A percentile compares a stretch with the other conserved stretches of the same genome.
phyloP scores from a whole-genome alignment of 2,888 invertebrate genomes.

The Patella caerulea region DNA sequence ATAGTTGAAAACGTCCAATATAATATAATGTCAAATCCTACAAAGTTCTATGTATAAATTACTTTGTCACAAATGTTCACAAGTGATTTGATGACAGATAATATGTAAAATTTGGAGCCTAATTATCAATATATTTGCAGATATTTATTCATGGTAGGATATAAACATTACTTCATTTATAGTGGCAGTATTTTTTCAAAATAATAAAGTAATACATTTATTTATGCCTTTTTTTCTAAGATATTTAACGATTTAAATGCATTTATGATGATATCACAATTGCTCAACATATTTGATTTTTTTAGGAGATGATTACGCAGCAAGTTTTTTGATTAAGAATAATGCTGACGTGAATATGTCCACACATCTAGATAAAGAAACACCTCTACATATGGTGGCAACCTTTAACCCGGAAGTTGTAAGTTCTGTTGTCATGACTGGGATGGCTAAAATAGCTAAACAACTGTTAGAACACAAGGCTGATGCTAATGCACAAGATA shows the following conservation, averaged over 20 bases:
- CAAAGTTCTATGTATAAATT: too few relatives aligned
- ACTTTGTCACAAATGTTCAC: too few relatives aligned
- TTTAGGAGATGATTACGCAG: conserved; percentile 83
- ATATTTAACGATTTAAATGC: background rate
- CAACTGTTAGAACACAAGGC: conserved; percentile 82
- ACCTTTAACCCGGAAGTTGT: conserved; percentile 68
- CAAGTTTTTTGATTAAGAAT: conserved; percentile 85
- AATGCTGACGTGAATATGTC: conserved; percentile 79
- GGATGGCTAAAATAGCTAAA: conserved; percentile 82
- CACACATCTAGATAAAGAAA: conserved; percentile 80
- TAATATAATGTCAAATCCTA: too few relatives aligned
- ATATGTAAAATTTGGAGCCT: too few relatives aligned
- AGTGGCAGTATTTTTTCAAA: too few relatives aligned
- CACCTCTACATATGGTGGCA: conserved; percentile 87
- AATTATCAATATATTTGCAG: too few relatives aligned
- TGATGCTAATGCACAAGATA: conserved; percentile 87
- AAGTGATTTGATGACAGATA: too few relatives aligned
- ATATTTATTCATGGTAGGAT: too few relatives aligned
- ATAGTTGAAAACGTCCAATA: too few relatives aligned
- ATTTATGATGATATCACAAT: too few relatives aligned
- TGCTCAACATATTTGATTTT: background rate
- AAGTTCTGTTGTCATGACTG: conserved; percentile 68
- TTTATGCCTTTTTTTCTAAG: background rate
- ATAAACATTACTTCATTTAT: too few relatives aligned
- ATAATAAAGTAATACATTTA: background rate